phyloP scores from a whole-genome alignment of 2,113 vertebrate species.

The Oryzias javanicus region DNA sequence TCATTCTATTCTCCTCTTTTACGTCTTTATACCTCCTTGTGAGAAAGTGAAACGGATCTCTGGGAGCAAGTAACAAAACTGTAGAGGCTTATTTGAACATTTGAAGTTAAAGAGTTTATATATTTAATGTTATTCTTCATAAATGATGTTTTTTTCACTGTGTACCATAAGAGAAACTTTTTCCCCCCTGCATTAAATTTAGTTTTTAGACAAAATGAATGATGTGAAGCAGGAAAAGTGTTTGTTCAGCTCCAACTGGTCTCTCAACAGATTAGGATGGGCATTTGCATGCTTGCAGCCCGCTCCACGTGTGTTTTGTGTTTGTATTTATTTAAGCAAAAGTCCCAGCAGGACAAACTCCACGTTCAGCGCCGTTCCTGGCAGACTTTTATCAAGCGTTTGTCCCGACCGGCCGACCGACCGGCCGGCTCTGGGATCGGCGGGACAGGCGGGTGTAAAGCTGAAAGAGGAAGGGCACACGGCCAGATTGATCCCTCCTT shows the following conservation, averaged over 20 bases:
- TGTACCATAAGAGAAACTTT: background rate
- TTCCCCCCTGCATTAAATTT: slow-evolving; percentile 23
- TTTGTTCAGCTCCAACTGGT: slow-evolving; percentile 10
- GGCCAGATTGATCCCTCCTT: slow-evolving; percentile 61
- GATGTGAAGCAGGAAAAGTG: slow-evolving; percentile 36
- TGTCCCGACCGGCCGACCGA: slow-evolving; percentile 26
- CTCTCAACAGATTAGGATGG: background rate
- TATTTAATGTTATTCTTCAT: too few species aligned
- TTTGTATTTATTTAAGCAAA: slow-evolving; percentile 2
- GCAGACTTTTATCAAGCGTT: slow-evolving; percentile 31
- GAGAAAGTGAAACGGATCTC: too few species aligned
- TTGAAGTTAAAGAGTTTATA: too few species aligned
- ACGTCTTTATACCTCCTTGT: too few species aligned
- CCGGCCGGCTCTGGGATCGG: slow-evolving; percentile 17
- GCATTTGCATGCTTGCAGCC: background rate
- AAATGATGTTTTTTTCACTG: too few species aligned
- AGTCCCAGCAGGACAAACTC: slow-evolving; percentile 19
- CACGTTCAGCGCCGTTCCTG: slow-evolving; percentile 35
- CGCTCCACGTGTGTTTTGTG: background rate
- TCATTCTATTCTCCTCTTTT: too few species aligned
- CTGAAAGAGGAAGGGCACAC: slow-evolving; percentile 38
- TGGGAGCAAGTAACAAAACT: too few species aligned
- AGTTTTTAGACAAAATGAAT: slow-evolving; percentile 51
- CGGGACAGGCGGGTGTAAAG: slow-evolving; percentile 9
- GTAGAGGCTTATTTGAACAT: too few species aligned